Evolutionary conservation across 2,888 invertebrate species (phyloP).

Genomic region (Subacronicta megacephala): DNA sequence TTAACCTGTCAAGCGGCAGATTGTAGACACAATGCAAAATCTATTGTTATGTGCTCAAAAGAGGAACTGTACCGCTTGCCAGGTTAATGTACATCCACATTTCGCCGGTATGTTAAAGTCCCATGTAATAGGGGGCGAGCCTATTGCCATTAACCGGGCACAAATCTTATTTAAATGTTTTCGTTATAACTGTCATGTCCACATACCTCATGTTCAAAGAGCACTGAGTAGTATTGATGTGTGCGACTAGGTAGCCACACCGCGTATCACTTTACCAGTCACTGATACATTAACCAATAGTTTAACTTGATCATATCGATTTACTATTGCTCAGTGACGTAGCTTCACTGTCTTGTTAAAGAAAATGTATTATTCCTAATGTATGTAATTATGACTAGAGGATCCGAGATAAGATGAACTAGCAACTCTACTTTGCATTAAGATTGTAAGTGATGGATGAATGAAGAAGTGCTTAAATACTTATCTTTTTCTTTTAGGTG

Average conservation of each 20-base stretch:
- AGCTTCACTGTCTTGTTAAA: conserved; percentile 69
- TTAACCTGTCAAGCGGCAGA: too few species aligned
- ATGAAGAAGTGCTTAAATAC: conserved; percentile 12
- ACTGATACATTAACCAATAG: conserved; percentile 87
- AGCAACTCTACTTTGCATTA: conserved; percentile 31
- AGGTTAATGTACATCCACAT: too few species aligned
- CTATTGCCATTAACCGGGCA: too few species aligned
- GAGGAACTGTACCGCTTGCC: too few species aligned
- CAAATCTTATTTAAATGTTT: conserved; percentile 49
- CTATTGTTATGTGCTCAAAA: too few species aligned
- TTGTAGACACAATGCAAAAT: too few species aligned
- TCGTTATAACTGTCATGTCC: conserved; percentile 45
- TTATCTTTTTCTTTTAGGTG: conserved; percentile 8
- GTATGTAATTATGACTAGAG: conserved; percentile 38
- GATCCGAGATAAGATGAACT: conserved; percentile 22
- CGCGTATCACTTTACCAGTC: conserved; percentile 78
- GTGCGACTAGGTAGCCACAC: conserved; percentile 78
- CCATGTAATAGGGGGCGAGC: too few species aligned
- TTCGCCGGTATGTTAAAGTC: too few species aligned
- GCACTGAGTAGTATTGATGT: conserved; percentile 55
- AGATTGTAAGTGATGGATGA: conserved; percentile 37
- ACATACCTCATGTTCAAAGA: conserved; percentile 59
- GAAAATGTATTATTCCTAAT: conserved; percentile 38
- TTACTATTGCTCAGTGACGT: conserved; percentile 77
- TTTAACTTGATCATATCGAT: conserved; percentile 82